These are phyloP conservation scores for Sciurus carolinensis DNA, from an alignment of 2,797 vertebrate genomes.

Conservation along the genomic window DNA sequence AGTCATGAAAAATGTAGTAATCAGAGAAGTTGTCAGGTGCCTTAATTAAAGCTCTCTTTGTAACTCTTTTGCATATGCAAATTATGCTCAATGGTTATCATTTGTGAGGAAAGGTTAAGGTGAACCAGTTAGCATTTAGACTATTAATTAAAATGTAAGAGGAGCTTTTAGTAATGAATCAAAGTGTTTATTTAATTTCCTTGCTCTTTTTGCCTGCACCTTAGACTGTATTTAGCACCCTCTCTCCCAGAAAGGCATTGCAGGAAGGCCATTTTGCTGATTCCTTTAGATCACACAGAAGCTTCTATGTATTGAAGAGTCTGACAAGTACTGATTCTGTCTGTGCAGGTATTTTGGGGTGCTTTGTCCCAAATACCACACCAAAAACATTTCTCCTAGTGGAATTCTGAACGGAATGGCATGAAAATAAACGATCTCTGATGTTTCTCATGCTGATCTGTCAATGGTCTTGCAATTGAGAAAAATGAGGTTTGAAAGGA, in stretches of 20 bases:
- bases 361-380: constrained; percentile 1
- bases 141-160: constrained; percentile 59
- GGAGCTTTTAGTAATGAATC: constrained; percentile 56
- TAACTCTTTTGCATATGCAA: constrained; percentile 65
- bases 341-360: constrained; percentile 8
- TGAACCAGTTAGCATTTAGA: constrained; percentile 66
- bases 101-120: constrained; percentile 72
- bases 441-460: constrained; percentile 71
- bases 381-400: constrained; percentile 12
- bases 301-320: background rate
- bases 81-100: constrained; percentile 57
- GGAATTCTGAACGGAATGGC: constrained; percentile 62
- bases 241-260: background rate
- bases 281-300: background rate
- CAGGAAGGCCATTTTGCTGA: too few relatives aligned
- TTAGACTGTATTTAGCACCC: background rate
- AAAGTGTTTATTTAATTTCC: constrained; percentile 53
- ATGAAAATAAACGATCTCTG: constrained; percentile 74
- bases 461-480: constrained; percentile 57
- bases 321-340: constrained; percentile 3
- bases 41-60: constrained; percentile 65
- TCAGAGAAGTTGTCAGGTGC: constrained; percentile 46
- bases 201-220: background rate
- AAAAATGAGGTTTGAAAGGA: constrained; percentile 68
- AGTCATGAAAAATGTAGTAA: constrained; percentile 63